Conservation (phyloP, 1,140 invertebrate genomes). For the Lordiphosa clarofinis region DNA sequence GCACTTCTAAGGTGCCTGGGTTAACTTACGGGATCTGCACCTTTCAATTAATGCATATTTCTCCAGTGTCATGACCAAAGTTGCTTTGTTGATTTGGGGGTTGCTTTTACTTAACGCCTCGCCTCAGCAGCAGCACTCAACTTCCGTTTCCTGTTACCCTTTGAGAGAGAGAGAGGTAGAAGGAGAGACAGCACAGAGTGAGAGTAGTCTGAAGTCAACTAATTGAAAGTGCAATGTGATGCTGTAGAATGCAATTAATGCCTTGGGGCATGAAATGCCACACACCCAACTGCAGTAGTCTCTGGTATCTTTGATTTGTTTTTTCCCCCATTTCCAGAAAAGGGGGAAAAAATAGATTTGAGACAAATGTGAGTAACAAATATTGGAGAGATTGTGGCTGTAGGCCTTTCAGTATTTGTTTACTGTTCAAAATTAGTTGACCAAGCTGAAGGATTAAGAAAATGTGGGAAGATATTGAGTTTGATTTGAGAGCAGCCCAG, state of each 20-base stretch:
- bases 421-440: neutral
- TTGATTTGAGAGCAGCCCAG: no score
- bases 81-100: slow-evolving; percentile 63
- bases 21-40: slow-evolving; percentile 22
- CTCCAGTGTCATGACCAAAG: slow-evolving; percentile 57
- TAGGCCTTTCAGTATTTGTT: neutral
- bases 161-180: slow-evolving; percentile 2
- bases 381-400: neutral
- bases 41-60: slow-evolving; percentile 76
- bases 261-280: slow-evolving; percentile 32
- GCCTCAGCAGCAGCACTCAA: slow-evolving; percentile 77
- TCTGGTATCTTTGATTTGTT: slow-evolving; percentile 45
- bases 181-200: slow-evolving; percentile 6
- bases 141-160: slow-evolving; percentile 72
- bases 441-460: neutral
- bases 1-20: slow-evolving; percentile 8
- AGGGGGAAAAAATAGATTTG: neutral
- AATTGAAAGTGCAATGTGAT: slow-evolving; percentile 79
- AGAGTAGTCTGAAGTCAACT: slow-evolving; percentile 54
- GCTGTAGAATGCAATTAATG: slow-evolving; percentile 79
- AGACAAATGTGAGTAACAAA: no score
- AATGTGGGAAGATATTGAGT: no score
- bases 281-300: slow-evolving; percentile 1
- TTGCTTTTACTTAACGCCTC: slow-evolving; percentile 76
- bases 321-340: slow-evolving; percentile 17